Conservation (phyloP, 2,888 invertebrate genomes). For the Eupithecia inturbata region DNA sequence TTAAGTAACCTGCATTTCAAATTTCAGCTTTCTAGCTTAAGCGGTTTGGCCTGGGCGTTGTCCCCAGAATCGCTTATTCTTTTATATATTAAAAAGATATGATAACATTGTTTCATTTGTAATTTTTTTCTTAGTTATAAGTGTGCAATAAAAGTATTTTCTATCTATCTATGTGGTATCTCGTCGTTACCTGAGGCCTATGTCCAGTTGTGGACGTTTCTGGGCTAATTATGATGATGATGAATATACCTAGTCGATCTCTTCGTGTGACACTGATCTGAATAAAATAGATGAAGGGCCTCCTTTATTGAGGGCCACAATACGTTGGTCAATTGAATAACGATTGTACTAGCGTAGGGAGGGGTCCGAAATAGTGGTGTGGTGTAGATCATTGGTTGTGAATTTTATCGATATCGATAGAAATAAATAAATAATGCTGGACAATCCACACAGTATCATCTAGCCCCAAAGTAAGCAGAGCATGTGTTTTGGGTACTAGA, state of each 20-base stretch:
- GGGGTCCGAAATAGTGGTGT: conserved; percentile 54
- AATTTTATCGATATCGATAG: conserved; percentile 11
- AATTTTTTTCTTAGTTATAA: no score
- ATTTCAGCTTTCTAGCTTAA: no score
- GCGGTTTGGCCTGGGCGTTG: no score
- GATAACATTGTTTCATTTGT: no score
- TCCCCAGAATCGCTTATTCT: no score
- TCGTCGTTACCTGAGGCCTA: no score
- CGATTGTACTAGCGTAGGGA: conserved; percentile 70
- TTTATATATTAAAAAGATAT: no score
- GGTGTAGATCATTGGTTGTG: background rate
- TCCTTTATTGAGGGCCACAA: conserved; percentile 65
- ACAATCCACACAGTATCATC: no score
- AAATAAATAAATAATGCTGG: background rate
- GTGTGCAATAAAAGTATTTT: no score
- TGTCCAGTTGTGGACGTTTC: background rate
- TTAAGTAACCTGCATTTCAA: no score
- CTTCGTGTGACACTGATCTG: conserved; percentile 32
- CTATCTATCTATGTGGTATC: no score
- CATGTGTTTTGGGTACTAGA: no score
- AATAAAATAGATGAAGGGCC: conserved; percentile 59
- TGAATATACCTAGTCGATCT: background rate
- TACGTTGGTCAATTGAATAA: conserved; percentile 78
- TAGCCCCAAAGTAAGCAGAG: background rate
- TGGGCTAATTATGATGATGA: background rate